Evolutionary conservation across 1,140 invertebrate genomes (phyloP).

Genomic region (Orius insidiosus): DNA sequence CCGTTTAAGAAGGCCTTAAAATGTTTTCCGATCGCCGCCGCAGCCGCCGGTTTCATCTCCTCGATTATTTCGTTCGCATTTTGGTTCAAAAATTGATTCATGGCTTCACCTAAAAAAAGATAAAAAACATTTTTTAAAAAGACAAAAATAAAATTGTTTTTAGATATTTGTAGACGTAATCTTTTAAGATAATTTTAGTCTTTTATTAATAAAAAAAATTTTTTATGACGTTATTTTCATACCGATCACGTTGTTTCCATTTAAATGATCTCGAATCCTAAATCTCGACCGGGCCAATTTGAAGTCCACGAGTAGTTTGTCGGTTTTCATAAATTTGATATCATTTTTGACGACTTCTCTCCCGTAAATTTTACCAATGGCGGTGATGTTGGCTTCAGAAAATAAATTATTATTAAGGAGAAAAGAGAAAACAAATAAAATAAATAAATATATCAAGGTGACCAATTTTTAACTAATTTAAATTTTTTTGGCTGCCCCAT

Average conservation of each 20-base stretch:
- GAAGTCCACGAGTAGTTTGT: constrained; percentile 49
- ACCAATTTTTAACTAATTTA: too few relatives aligned
- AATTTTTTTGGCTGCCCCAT: too few relatives aligned
- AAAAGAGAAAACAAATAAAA: neutral
- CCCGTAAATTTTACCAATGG: constrained; percentile 49
- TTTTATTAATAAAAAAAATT: neutral
- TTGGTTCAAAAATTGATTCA: constrained; percentile 71
- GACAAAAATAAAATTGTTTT: neutral
- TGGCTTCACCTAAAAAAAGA: constrained; percentile 42
- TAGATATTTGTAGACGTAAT: neutral
- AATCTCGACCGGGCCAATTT: constrained; percentile 47
- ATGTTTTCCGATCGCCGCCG: constrained; percentile 51
- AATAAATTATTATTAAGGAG: neutral
- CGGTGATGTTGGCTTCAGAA: constrained; percentile 44
- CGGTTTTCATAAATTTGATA: constrained; percentile 44
- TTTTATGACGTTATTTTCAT: constrained; percentile 16
- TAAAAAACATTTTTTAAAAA: neutral
- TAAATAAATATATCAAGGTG: too few relatives aligned
- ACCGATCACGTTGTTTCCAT: constrained; percentile 56
- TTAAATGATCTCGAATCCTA: constrained; percentile 47
- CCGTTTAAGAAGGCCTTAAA: constrained; percentile 58
- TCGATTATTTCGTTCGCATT: constrained; percentile 67
- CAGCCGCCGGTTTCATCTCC: constrained; percentile 63
- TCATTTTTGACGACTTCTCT: constrained; percentile 39
- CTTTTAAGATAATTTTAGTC: too few relatives aligned